Evolutionary conservation across 92 coral and sea anemone species (phyloP).

Genomic region (Scolanthus callimorphus): DNA sequence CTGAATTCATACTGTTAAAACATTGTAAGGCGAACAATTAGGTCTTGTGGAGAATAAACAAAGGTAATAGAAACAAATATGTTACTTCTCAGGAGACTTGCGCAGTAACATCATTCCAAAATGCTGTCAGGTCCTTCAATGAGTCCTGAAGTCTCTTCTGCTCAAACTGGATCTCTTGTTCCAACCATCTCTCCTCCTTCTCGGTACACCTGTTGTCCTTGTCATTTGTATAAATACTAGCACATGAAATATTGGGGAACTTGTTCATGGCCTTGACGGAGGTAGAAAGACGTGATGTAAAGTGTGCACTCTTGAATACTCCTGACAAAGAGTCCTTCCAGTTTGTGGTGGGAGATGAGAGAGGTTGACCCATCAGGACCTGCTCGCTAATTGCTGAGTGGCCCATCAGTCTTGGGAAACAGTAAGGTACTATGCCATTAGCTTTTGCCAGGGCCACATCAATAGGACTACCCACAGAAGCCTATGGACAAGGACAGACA

Average conservation of each 20-base stretch:
- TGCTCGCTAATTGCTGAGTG: constrained; percentile 80
- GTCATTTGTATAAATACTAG: constrained; percentile 1
- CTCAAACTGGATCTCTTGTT: constrained; percentile 57
- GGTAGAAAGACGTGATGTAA: constrained; percentile 51
- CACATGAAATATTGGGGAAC: constrained; percentile 23
- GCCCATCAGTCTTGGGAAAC: constrained; percentile 84
- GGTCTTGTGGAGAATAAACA: no score
- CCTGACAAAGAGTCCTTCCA: constrained; percentile 46
- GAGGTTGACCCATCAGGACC: constrained; percentile 78
- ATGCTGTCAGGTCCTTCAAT: constrained; percentile 65
- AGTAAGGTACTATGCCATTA: constrained; percentile 73
- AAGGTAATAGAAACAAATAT: no score
- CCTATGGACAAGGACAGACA: constrained; percentile 26
- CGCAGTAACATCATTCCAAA: constrained; percentile 69
- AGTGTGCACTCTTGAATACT: constrained; percentile 54
- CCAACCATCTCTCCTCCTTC: constrained; percentile 55
- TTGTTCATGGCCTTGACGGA: constrained; percentile 67
- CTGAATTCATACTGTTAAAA: no score
- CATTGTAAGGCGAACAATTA: no score
- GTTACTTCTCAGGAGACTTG: constrained; percentile 24
- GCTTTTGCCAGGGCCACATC: constrained; percentile 58
- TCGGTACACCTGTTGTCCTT: constrained; percentile 18
- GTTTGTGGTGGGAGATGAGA: constrained; percentile 44
- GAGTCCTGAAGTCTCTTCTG: constrained; percentile 59
- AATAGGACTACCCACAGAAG: constrained; percentile 57